Percentiles rank a stretch among this genome's conserved stretches.
Evolutionary conservation across 2,113 vertebrate genomes (phyloP).

Genomic region (Ctenodactylus gundi): DNA sequence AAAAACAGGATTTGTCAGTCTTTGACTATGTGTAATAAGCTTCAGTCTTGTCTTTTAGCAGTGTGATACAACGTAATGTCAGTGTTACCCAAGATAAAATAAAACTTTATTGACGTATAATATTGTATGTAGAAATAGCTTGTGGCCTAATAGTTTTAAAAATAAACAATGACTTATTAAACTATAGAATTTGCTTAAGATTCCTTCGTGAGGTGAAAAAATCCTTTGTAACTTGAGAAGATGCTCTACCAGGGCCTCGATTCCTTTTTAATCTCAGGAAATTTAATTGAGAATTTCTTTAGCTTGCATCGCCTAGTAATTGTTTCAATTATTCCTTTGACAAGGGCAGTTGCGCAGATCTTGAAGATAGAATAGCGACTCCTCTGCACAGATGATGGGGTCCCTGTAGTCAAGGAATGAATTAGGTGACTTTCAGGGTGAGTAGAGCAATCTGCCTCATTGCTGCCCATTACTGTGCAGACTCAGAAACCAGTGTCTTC

Average conservation of each 20-base stretch:
- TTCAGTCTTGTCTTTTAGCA: background rate
- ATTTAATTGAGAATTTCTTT: slow-evolving; percentile 25
- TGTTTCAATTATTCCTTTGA: slow-evolving; percentile 44
- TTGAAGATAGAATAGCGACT: background rate
- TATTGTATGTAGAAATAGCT: background rate
- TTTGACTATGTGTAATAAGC: background rate
- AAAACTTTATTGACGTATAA: background rate
- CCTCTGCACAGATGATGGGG: background rate
- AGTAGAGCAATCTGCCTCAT: background rate
- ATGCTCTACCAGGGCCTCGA: background rate
- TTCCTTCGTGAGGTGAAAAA: background rate
- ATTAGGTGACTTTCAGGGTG: slow-evolving; percentile 13
- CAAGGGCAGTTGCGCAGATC: slow-evolving; percentile 8
- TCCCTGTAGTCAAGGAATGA: background rate
- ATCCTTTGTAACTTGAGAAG: background rate
- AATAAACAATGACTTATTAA: background rate
- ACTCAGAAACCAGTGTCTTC: background rate
- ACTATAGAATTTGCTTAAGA: slow-evolving; percentile 27
- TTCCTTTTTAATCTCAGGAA: slow-evolving; percentile 28
- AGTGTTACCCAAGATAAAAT: background rate
- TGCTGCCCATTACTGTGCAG: background rate
- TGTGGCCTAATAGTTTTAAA: background rate
- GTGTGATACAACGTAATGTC: background rate
- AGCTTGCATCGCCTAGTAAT: slow-evolving; percentile 3
- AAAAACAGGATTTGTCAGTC: background rate